Conservation (phyloP, 2,888 invertebrate genomes). For the Microplitis manilae region DNA sequence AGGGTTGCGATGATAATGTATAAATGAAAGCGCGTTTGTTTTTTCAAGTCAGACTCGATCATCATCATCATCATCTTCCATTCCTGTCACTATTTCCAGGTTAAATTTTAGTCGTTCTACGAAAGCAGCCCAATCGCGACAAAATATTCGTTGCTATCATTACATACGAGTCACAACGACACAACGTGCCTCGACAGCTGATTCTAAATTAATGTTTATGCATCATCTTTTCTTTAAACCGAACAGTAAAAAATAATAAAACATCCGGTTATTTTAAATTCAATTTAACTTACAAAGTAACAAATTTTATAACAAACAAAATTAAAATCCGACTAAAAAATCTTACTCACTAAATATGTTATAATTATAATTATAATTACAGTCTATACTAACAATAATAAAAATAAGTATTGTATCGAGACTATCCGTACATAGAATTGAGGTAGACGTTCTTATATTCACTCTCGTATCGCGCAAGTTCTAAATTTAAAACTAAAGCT, state of each 20-base stretch:
- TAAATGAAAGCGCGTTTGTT: slow-evolving; percentile 46
- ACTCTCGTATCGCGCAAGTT: slow-evolving; percentile 32
- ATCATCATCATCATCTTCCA: slow-evolving; percentile 19
- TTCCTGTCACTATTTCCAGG: background rate
- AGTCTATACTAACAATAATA: background rate
- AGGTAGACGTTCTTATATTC: slow-evolving; percentile 29
- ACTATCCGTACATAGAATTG: background rate
- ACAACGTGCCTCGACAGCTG: slow-evolving; percentile 7
- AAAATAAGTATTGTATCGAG: background rate
- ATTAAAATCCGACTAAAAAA: too few relatives aligned
- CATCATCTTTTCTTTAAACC: slow-evolving; percentile 23
- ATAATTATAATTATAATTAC: too few relatives aligned
- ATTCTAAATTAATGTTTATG: slow-evolving; percentile 9
- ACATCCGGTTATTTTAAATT: background rate
- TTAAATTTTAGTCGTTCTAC: slow-evolving; percentile 18
- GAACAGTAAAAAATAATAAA: slow-evolving; percentile 15
- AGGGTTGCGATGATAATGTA: background rate
- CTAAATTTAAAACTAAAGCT: slow-evolving; percentile 56
- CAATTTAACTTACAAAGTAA: background rate
- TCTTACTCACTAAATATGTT: too few relatives aligned
- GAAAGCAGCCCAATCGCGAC: slow-evolving; percentile 8
- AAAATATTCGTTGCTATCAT: slow-evolving; percentile 8
- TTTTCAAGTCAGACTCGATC: slow-evolving; percentile 45
- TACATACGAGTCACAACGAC: slow-evolving; percentile 1
- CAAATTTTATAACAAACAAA: slow-evolving; percentile 4